Conservation (phyloP, 2,113 vertebrate species). For the Ovis aries region DNA sequence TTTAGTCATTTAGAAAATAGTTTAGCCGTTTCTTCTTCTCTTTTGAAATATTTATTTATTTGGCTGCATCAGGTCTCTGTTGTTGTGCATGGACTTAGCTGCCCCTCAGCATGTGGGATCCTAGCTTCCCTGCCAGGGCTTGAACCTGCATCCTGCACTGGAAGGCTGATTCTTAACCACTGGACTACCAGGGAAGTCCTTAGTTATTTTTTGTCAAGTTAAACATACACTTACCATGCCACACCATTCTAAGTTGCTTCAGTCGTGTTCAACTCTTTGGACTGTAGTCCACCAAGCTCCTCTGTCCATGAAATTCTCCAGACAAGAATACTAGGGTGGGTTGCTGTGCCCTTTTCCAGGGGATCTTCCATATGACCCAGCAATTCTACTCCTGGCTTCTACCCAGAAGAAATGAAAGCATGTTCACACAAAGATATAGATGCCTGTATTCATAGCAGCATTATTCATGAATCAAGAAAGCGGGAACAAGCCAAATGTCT, state of each 20-base stretch:
- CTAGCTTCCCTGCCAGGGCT: not conserved
- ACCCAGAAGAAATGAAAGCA: not conserved
- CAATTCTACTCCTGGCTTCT: not conserved
- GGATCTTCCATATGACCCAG: not conserved
- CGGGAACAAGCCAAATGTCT: not conserved
- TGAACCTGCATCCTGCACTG: not conserved
- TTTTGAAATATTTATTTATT: not conserved
- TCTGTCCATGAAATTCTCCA: not conserved
- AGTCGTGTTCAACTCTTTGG: not conserved
- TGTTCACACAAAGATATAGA: not conserved
- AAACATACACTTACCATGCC: not conserved
- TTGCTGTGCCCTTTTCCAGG: not conserved
- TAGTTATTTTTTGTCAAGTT: not conserved
- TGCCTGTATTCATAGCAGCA: not conserved
- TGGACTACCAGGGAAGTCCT: not conserved
- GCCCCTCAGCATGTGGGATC: not conserved
- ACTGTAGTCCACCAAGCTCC: not conserved
- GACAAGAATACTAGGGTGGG: not conserved
- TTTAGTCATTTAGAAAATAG: not conserved
- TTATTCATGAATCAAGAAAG: not conserved
- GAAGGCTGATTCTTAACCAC: not conserved
- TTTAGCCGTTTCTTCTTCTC: not conserved
- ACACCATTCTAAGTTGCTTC: not conserved
- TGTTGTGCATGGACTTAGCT: not conserved
- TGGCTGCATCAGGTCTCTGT: not conserved